A percentile compares a stretch with the other conserved stretches of the same genome.
These are phyloP conservation scores for Bombus confusus DNA, from an alignment of 1,140 invertebrate species.

Conservation along the genomic window DNA sequence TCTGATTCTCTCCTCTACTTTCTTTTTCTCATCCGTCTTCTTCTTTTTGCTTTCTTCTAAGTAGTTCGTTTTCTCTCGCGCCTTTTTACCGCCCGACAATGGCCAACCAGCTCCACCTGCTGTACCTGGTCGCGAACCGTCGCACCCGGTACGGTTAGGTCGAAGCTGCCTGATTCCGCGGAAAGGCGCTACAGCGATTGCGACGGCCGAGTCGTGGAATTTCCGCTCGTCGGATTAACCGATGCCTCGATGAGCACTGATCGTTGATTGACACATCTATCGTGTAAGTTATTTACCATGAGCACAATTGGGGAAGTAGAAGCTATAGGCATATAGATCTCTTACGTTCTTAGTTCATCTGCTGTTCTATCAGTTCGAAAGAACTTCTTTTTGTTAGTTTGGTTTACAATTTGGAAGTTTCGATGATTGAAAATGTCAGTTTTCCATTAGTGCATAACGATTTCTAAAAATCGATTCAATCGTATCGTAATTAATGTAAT, in stretches of 20 bases:
- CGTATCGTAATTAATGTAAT: no score
- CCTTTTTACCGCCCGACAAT: conserved; percentile 65
- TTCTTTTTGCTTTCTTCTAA: conserved; percentile 18
- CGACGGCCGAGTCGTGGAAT: background rate
- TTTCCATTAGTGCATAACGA: no score
- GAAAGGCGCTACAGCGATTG: background rate
- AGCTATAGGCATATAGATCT: no score
- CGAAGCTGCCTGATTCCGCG: conserved; percentile 36
- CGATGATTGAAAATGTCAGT: no score
- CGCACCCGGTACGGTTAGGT: conserved; percentile 38
- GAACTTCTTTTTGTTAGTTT: no score
- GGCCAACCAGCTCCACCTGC: conserved; percentile 15
- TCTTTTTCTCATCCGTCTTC: background rate
- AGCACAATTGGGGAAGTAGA: no score
- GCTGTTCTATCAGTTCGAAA: no score
- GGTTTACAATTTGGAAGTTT: no score
- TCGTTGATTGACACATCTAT: no score
- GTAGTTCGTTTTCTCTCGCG: conserved; percentile 59
- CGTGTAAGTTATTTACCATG: no score
- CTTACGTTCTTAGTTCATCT: no score
- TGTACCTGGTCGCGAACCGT: conserved; percentile 36
- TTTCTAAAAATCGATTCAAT: no score
- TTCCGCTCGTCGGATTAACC: conserved; percentile 37
- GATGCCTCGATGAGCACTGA: background rate
- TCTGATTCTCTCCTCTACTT: background rate